phyloP scores from a whole-genome alignment of 2,113 vertebrate species.

The Nestor notabilis region DNA sequence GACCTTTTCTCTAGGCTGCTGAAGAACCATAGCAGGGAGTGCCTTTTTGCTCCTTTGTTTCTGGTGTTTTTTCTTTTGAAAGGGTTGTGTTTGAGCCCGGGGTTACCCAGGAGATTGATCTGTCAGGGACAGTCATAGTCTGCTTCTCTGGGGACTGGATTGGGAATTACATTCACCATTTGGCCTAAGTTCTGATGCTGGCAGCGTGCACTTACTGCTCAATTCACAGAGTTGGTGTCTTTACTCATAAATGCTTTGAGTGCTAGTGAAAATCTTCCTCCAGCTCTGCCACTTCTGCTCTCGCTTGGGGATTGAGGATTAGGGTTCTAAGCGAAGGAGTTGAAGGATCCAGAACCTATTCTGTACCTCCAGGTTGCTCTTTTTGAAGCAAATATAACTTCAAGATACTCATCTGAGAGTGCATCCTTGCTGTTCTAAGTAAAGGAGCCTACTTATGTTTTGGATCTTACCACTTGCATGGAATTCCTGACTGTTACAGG shows the following conservation, averaged over 20 bases:
- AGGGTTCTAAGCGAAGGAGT: background rate
- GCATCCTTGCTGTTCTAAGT: conserved; percentile 24
- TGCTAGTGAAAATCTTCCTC: conserved; percentile 8
- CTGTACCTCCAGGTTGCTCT: background rate
- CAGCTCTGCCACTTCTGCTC: background rate
- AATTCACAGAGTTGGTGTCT: background rate
- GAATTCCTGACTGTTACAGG: background rate
- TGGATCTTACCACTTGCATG: background rate
- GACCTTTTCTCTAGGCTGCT: conserved; percentile 16
- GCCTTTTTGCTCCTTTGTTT: background rate
- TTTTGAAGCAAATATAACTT: background rate
- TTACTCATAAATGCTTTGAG: background rate
- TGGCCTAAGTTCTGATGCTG: background rate
- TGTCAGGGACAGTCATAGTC: background rate
- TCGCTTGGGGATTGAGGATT: background rate
- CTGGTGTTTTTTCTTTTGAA: background rate
- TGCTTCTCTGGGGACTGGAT: background rate
- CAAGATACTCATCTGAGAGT: background rate
- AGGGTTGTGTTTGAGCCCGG: background rate
- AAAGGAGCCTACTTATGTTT: background rate
- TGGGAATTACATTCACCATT: background rate
- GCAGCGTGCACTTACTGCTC: background rate
- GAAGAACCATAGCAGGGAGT: background rate
- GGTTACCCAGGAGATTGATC: background rate
- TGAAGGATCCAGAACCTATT: background rate